phyloP scores from a whole-genome alignment of 1,140 invertebrate species.

The Drosophila obscura region DNA sequence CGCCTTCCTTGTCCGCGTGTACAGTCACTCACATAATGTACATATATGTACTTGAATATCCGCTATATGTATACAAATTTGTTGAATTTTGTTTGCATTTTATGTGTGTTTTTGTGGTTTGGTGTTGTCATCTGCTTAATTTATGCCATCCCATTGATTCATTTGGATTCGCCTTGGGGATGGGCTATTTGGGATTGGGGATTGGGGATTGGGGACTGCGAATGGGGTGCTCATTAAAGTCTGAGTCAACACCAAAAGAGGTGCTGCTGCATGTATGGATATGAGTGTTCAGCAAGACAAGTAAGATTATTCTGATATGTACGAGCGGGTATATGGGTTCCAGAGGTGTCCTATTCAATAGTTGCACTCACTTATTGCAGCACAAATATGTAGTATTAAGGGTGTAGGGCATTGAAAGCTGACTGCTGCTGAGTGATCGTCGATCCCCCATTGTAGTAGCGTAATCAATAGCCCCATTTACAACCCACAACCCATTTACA shows the following conservation, averaged over 20 bases:
- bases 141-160: constrained; percentile 61
- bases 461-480: not conserved
- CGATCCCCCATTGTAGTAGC: too few species aligned
- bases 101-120: constrained; percentile 3
- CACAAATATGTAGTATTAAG: too few species aligned
- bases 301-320: too few species aligned
- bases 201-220: not conserved
- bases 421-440: too few species aligned
- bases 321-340: too few species aligned
- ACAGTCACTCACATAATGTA: constrained; percentile 2
- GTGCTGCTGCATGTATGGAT: too few species aligned
- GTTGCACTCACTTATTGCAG: too few species aligned
- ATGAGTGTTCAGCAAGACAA: too few species aligned
- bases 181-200: not conserved
- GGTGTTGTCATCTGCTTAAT: constrained; percentile 55
- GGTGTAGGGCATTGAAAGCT: too few species aligned
- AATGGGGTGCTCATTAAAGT: not conserved
- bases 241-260: too few species aligned
- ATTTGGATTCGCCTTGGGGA: constrained; percentile 37
- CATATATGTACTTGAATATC: not conserved
- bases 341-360: too few species aligned
- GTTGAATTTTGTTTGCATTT: constrained; percentile 55
- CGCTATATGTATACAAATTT: constrained; percentile 27
- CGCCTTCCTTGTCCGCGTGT: constrained; percentile 30
- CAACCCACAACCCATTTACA: not conserved